Evolutionary conservation across 2,797 vertebrate species (phyloP), one percentile per base, ranked within the genome.

Genomic region (Melanogrammus aeglefinus): DNA sequence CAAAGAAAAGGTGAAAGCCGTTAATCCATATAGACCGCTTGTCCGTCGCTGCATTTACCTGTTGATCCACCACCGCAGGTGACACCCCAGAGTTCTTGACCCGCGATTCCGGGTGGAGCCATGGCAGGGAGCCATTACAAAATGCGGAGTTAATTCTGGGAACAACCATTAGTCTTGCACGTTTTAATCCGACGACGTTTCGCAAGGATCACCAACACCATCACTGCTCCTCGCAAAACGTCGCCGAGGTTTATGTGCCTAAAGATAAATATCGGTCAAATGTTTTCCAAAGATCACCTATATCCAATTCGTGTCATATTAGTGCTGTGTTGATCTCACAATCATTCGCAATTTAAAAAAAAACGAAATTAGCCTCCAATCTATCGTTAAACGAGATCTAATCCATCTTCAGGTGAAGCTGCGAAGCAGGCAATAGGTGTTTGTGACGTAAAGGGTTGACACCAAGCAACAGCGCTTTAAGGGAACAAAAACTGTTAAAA

Each of bases 181-280:
- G 18, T 75, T 29, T 13, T 27, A 71, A 0, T 78, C 36, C 33
- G 35, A 29, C 6, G 13, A 36, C 36, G 47, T 33, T 7, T 5
- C 6, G 74, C 38, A 39, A 41, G 33, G 79, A 35, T 31, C 47
- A 51, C 4, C 16, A 51, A 51, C 47, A 21, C 16, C 14, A 8
- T 21, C 35, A n/a, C 10, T 73, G 21, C 4, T 73, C 13, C 27
- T 47, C 47, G 77, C 38, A 29, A 16, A 29, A 21, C 44, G 29
- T 75, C 66, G 3, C 41, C 57, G 71, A 36, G 35, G 5, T 6
- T 94, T 93, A 88, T 76, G 83, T 76, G 89, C 93, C 91, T 93
- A 93, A 93, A 94, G 92, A 89, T 87, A 71, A 9, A 80, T 75
- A 73, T 78, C 31, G 83, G 83, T 90, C 90, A 87, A 90, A 8